Evolutionary conservation across 1,140 invertebrate species (phyloP).

Genomic region (Brachionus manjavacas): DNA sequence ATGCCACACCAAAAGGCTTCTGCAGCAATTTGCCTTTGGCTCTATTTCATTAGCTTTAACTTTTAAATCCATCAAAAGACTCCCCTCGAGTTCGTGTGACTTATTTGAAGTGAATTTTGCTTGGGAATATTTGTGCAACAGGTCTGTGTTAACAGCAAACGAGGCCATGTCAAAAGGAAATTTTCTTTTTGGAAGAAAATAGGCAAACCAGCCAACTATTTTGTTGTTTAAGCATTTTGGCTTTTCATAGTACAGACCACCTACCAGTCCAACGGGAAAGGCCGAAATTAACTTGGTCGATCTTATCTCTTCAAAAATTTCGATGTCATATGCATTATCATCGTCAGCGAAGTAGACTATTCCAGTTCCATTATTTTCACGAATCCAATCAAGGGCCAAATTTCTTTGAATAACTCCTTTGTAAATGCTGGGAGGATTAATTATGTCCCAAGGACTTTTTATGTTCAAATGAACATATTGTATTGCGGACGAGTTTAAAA

Average conservation of each 20-base stretch:
- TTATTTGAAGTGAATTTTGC: slow-evolving; percentile 76
- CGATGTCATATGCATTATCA: slow-evolving; percentile 86
- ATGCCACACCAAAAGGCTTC: slow-evolving; percentile 59
- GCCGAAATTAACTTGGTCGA: slow-evolving; percentile 80
- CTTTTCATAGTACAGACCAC: slow-evolving; percentile 54
- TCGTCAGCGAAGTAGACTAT: slow-evolving; percentile 92
- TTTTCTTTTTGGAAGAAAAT: slow-evolving; percentile 78
- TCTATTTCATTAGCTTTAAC: slow-evolving; percentile 73
- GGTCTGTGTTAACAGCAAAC: slow-evolving; percentile 83
- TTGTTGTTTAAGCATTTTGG: slow-evolving; percentile 50
- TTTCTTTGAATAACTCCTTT: slow-evolving; percentile 91
- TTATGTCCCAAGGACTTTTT: slow-evolving; percentile 70
- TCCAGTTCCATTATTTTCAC: slow-evolving; percentile 61
- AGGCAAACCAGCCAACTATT: slow-evolving; percentile 72
- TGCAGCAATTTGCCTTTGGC: slow-evolving; percentile 79
- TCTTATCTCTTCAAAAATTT: slow-evolving; percentile 84
- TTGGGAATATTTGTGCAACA: slow-evolving; percentile 63
- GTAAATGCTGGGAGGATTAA: slow-evolving; percentile 71
- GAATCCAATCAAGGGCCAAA: slow-evolving; percentile 76
- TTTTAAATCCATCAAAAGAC: slow-evolving; percentile 75
- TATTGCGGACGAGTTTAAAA: slow-evolving; percentile 69
- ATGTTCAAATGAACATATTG: slow-evolving; percentile 71
- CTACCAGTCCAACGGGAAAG: slow-evolving; percentile 91
- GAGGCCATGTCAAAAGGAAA: slow-evolving; percentile 98
- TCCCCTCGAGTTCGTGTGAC: slow-evolving; percentile 82